Percentiles rank a stretch among this genome's conserved stretches.
Evolutionary conservation across 92 coral and sea anemone species (phyloP).

Genomic region (Virgularia gustaviana): DNA sequence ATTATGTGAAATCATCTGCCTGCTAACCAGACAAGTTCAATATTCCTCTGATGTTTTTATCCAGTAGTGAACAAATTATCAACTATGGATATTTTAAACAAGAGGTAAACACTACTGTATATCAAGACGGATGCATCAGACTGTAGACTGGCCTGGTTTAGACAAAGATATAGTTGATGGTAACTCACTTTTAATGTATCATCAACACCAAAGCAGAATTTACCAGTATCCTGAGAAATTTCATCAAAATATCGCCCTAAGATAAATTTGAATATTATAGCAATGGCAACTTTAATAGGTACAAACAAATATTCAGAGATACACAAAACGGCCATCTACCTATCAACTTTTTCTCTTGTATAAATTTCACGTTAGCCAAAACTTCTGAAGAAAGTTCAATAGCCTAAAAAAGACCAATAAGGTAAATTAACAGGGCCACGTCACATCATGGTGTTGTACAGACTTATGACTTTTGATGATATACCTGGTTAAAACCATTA

Average conservation of each 20-base stretch:
- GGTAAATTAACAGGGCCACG: neutral
- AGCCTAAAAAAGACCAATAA: constrained; percentile 55
- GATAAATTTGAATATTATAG: neutral
- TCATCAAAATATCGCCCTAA: constrained; percentile 96
- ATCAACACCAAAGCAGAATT: constrained; percentile 93
- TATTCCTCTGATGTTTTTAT: constrained; percentile 21
- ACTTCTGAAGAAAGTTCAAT: constrained; percentile 96
- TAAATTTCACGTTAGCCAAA: constrained; percentile 93
- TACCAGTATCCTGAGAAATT: constrained; percentile 98
- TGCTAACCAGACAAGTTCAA: constrained; percentile 13
- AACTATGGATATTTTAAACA: too few relatives aligned
- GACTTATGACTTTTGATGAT: too few relatives aligned
- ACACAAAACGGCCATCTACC: constrained; percentile 41
- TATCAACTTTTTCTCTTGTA: constrained; percentile 96
- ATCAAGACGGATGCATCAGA: neutral
- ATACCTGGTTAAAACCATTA: constrained; percentile 95
- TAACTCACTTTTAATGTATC: constrained; percentile 84
- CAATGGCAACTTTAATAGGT: neutral
- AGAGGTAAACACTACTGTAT: neutral
- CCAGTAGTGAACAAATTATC: too few relatives aligned
- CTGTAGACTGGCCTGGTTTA: neutral
- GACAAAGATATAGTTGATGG: neutral
- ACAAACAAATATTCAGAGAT: neutral
- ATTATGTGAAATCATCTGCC: constrained; percentile 12
- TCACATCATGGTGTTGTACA: too few relatives aligned